phyloP scores from a whole-genome alignment of 2,113 vertebrate species.

The Rhipidura dahli region DNA sequence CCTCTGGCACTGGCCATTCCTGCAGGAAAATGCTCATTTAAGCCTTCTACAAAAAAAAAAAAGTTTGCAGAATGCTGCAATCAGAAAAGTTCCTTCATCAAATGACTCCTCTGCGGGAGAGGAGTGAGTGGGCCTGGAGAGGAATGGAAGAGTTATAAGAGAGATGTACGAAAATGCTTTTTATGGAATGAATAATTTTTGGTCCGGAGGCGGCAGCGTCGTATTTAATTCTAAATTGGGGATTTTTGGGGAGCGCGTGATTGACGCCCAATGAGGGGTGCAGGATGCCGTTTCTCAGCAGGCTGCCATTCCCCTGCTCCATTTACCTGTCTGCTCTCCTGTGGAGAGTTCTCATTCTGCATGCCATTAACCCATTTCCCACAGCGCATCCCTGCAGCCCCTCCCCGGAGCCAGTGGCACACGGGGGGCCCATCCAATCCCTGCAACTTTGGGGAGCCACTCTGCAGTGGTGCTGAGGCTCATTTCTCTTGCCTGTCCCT shows the following conservation, averaged over 20 bases:
- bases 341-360: neutral
- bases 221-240: neutral
- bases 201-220: neutral
- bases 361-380: neutral
- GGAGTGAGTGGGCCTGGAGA: neutral
- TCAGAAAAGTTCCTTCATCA: neutral
- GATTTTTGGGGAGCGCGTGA: neutral
- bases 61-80: neutral
- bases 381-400: neutral
- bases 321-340: neutral
- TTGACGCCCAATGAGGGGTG: neutral
- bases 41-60: neutral
- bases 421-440: accelerated
- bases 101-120: neutral
- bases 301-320: neutral
- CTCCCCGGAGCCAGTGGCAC: accelerated
- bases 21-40: neutral
- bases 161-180: neutral
- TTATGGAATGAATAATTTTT: slow-evolving; percentile 2
- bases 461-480: neutral
- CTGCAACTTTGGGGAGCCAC: accelerated
- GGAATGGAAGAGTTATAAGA: neutral
- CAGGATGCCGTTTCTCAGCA: slow-evolving; percentile 4
- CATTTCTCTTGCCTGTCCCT: neutral
- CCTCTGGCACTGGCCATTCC: neutral